These are phyloP conservation scores for Aspidapion aeneum DNA, from an alignment of 2,888 invertebrate species.

Conservation along the genomic window DNA sequence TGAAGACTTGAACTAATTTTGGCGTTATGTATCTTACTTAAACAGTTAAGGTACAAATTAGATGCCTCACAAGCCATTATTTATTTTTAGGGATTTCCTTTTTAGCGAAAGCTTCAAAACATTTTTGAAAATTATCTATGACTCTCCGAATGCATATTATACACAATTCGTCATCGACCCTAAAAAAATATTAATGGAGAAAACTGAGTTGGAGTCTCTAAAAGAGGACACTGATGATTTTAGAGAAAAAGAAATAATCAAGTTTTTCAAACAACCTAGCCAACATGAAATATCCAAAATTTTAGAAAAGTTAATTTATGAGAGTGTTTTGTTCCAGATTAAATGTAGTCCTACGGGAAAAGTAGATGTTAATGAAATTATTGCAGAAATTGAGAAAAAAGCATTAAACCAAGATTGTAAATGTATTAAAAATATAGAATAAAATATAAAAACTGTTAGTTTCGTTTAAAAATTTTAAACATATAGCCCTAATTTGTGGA, in stretches of 20 bases:
- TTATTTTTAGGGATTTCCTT: constrained; percentile 41
- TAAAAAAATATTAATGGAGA: constrained; percentile 15
- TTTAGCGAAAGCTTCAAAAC: constrained; percentile 38
- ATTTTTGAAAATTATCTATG: constrained; percentile 24
- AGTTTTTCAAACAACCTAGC: constrained; percentile 32
- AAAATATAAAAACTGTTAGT: constrained; percentile 3
- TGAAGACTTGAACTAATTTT: too few species aligned
- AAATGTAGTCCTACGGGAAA: constrained; percentile 6
- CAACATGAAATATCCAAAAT: constrained; percentile 31
- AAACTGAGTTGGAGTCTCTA: constrained; percentile 14
- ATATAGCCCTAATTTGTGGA: too few species aligned
- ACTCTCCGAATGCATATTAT: constrained; percentile 33
- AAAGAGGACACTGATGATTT: constrained; percentile 20
- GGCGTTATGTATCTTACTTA: too few species aligned
- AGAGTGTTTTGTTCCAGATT: constrained; percentile 25
- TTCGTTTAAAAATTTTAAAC: too few species aligned
- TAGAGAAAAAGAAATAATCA: constrained; percentile 28
- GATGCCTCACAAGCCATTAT: too few species aligned
- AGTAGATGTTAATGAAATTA: constrained; percentile 15
- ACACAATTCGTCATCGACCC: constrained; percentile 34
- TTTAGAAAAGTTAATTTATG: constrained; percentile 34
- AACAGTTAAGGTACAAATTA: too few species aligned
- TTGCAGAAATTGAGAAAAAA: constrained; percentile 18
- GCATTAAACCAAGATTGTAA: background rate
- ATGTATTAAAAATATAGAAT: background rate